These are phyloP conservation scores for Temnothorax ravouxi DNA, from an alignment of 2,888 invertebrate species.

Conservation along the genomic window DNA sequence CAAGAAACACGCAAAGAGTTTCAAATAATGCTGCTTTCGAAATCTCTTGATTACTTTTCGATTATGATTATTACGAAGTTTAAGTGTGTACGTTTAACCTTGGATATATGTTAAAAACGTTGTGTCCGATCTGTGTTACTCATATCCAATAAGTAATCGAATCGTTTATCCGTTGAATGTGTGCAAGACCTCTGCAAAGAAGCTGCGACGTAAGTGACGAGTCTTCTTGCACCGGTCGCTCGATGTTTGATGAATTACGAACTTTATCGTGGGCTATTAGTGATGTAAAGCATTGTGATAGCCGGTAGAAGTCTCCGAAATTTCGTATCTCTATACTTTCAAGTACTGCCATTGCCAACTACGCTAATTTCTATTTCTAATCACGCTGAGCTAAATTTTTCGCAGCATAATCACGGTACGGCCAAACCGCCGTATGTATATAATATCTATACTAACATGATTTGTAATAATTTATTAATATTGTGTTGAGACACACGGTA, in stretches of 20 bases:
- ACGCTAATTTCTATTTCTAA: conserved; percentile 59
- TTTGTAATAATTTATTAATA: conserved; percentile 64
- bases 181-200: conserved; percentile 61
- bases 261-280: conserved; percentile 59
- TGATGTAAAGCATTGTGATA: conserved; percentile 67
- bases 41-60: conserved; percentile 15
- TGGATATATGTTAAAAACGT: conserved; percentile 43
- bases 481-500: conserved; percentile 58
- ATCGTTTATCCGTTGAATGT: conserved; percentile 70
- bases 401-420: conserved; percentile 38
- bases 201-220: conserved; percentile 22
- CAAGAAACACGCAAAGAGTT: background rate
- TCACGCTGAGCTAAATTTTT: conserved; percentile 55
- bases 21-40: background rate
- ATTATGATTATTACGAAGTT: conserved; percentile 34
- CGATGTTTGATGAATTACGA: conserved; percentile 60
- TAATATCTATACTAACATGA: conserved; percentile 49
- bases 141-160: conserved; percentile 59
- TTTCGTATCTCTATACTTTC: conserved; percentile 62
- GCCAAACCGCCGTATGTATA: conserved; percentile 11
- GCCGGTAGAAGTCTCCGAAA: conserved; percentile 60
- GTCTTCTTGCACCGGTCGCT: conserved; percentile 56
- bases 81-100: conserved; percentile 35
- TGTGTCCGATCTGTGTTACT: conserved; percentile 63
- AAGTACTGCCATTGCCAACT: conserved; percentile 64